Conservation (phyloP, 2,888 invertebrate genomes). For the Tipula vernalis region DNA sequence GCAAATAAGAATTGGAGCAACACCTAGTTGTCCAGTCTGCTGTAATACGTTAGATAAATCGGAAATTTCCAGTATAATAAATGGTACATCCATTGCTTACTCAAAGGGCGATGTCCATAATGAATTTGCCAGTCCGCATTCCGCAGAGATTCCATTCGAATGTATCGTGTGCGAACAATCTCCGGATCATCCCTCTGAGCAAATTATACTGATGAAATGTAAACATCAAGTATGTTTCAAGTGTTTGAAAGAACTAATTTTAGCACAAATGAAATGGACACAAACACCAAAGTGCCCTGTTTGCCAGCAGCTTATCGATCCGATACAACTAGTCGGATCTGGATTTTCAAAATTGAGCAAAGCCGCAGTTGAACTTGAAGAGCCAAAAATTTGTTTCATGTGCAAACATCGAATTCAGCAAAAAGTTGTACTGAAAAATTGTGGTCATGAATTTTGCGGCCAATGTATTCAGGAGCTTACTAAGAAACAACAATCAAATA, state of each 20-base stretch:
- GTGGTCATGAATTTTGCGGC: background rate
- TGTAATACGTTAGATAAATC: background rate
- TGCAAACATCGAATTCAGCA: background rate
- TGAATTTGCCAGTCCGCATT: background rate
- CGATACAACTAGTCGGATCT: background rate
- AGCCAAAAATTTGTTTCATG: too few relatives aligned
- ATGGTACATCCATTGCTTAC: background rate
- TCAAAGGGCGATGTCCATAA: background rate
- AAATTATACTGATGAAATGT: background rate
- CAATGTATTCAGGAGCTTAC: background rate
- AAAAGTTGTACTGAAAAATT: background rate
- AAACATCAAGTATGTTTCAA: background rate
- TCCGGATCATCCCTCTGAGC: background rate
- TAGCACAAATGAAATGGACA: background rate
- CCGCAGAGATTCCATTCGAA: background rate
- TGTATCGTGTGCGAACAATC: background rate
- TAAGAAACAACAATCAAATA: background rate
- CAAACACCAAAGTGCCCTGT: background rate
- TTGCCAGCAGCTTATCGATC: background rate
- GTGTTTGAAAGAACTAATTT: background rate
- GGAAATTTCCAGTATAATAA: background rate
- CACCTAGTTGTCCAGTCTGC: background rate
- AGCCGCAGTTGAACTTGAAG: too few relatives aligned
- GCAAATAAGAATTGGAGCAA: background rate
- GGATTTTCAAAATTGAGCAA: background rate